Percentiles rank a stretch among this genome's conserved stretches.
These are phyloP conservation scores for Ochlodes sylvanus DNA, from an alignment of 2,888 invertebrate genomes.

Conservation along the genomic window DNA sequence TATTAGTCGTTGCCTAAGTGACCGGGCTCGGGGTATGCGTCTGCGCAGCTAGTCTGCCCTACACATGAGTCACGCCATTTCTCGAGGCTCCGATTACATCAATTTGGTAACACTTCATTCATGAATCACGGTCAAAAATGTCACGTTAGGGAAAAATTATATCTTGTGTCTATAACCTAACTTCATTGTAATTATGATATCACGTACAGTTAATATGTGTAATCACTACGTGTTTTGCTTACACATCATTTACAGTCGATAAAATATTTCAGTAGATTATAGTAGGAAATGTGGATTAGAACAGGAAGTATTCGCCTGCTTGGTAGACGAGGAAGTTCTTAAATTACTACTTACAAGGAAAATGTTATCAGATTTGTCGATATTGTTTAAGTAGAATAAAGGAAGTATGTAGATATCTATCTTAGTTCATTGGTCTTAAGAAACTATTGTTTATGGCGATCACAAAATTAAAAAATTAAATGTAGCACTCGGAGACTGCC, in stretches of 20 bases:
- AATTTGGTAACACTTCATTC: slow-evolving; percentile 58
- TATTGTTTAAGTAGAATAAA: neutral
- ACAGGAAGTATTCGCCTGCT: neutral
- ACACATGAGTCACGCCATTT: slow-evolving; percentile 53
- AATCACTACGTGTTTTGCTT: neutral
- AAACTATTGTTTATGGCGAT: too few relatives aligned
- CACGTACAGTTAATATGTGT: slow-evolving; percentile 4
- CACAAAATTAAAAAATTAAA: too few relatives aligned
- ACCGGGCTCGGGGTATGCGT: slow-evolving; percentile 32
- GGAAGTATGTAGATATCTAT: neutral
- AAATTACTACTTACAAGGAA: neutral
- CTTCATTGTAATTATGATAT: slow-evolving; percentile 25
- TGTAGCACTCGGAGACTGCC: too few relatives aligned
- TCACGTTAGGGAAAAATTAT: slow-evolving; percentile 27
- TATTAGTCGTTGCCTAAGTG: slow-evolving; percentile 42
- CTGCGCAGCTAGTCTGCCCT: slow-evolving; percentile 35
- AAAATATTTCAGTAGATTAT: slow-evolving; percentile 4
- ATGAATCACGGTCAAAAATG: slow-evolving; percentile 30
- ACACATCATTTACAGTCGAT: neutral
- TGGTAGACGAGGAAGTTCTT: neutral
- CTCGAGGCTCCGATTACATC: slow-evolving; percentile 56
- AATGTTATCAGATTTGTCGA: neutral
- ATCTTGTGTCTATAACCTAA: slow-evolving; percentile 8
- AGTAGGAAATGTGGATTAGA: neutral
- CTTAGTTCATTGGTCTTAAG: too few relatives aligned